A percentile compares a stretch with the other conserved stretches of the same genome.
These are phyloP conservation scores for Sebastes minor DNA, from an alignment of 2,797 vertebrate species.

Conservation along the genomic window DNA sequence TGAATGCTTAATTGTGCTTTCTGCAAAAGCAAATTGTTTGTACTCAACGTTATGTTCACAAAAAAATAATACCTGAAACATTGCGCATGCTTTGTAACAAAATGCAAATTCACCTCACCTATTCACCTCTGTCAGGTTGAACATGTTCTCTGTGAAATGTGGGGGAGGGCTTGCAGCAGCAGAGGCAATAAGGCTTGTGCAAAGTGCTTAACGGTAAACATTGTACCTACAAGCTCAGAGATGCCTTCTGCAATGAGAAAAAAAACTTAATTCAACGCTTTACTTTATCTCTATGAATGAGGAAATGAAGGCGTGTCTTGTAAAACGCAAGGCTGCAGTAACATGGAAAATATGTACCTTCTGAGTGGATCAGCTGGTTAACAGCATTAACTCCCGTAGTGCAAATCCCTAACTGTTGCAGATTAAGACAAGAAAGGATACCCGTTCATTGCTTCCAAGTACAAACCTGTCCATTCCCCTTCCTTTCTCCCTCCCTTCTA, in stretches of 20 bases:
- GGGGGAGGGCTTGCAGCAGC: slow-evolving; percentile 39
- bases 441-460: slow-evolving; percentile 71
- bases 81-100: slow-evolving; percentile 49
- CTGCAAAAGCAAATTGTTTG: slow-evolving; percentile 39
- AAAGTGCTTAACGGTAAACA: slow-evolving; percentile 56
- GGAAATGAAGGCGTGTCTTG: slow-evolving; percentile 11
- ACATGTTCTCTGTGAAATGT: slow-evolving; percentile 54
- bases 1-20: neutral
- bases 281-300: neutral
- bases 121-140: slow-evolving; percentile 71
- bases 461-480: slow-evolving; percentile 65
- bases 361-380: slow-evolving; percentile 49
- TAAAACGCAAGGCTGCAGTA: neutral
- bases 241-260: slow-evolving; percentile 23
- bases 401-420: slow-evolving; percentile 76
- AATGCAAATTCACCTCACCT: slow-evolving; percentile 75
- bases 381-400: slow-evolving; percentile 42
- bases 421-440: slow-evolving; percentile 74
- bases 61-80: slow-evolving; percentile 28
- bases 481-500: slow-evolving; percentile 16
- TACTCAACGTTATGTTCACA: slow-evolving; percentile 22
- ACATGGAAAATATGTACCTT: slow-evolving; percentile 37
- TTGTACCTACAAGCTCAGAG: slow-evolving; percentile 49
- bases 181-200: slow-evolving; percentile 47
- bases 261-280: slow-evolving; percentile 23